Conservation (phyloP, 2,797 vertebrate species). For the Sphenodon punctatus region DNA sequence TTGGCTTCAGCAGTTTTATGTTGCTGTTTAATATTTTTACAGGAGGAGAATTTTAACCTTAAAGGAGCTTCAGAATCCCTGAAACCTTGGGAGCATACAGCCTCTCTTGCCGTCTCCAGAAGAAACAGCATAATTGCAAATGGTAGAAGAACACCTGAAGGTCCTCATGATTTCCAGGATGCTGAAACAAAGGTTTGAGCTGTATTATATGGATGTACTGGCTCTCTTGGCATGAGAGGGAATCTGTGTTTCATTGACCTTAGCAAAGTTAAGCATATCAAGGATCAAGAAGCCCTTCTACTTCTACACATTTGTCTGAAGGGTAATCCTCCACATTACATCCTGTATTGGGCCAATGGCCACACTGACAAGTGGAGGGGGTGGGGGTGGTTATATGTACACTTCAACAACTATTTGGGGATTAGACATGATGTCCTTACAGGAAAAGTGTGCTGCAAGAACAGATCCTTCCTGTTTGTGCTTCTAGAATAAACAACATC, state of each 20-base stretch:
- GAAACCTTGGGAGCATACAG: background rate
- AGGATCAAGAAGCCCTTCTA: no score
- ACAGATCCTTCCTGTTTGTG: no score
- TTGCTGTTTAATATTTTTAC: background rate
- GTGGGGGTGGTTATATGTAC: no score
- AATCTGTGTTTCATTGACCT: no score
- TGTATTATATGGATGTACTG: background rate
- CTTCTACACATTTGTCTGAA: no score
- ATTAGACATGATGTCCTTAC: no score
- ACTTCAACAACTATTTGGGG: no score
- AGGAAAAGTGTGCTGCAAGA: no score
- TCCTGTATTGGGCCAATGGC: no score
- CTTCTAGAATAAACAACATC: background rate
- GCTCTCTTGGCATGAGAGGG: no score
- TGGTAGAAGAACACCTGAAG: conserved; percentile 6
- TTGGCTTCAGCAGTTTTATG: background rate
- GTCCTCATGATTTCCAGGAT: background rate
- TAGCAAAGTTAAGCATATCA: background rate
- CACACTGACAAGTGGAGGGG: no score
- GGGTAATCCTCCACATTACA: no score
- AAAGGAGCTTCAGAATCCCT: background rate
- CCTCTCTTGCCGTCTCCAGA: background rate
- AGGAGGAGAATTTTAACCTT: background rate
- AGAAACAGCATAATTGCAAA: background rate
- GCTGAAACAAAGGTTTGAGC: conserved; percentile 45